These are phyloP conservation scores for Scotopteryx bipunctaria DNA, from an alignment of 2,888 invertebrate genomes.

Conservation along the genomic window DNA sequence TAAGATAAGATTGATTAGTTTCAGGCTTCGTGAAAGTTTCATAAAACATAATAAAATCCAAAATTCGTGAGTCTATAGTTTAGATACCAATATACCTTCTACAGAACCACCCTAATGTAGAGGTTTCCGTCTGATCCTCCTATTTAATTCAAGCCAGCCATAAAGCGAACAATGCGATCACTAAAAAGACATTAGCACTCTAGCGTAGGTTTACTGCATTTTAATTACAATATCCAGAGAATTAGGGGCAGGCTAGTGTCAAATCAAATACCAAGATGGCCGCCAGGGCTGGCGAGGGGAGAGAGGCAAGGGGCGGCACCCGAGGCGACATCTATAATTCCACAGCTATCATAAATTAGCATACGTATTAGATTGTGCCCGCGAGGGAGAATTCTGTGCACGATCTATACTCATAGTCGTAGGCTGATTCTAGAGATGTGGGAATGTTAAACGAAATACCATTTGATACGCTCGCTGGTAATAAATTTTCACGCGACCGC, in stretches of 20 bases:
- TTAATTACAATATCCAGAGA: slow-evolving; percentile 48
- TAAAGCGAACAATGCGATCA: slow-evolving; percentile 26
- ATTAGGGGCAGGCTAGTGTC: slow-evolving; percentile 28
- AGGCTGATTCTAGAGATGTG: slow-evolving; percentile 49
- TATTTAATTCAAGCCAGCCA: slow-evolving; percentile 21
- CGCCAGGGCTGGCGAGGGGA: slow-evolving; percentile 45
- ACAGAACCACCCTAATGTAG: neutral
- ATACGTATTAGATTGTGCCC: slow-evolving; percentile 77
- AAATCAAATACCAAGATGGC: slow-evolving; percentile 75
- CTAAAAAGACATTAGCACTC: slow-evolving; percentile 56
- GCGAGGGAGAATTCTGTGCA: slow-evolving; percentile 65
- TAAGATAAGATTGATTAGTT: no score
- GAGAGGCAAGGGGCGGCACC: slow-evolving; percentile 60
- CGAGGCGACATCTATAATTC: slow-evolving; percentile 79
- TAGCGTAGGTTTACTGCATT: slow-evolving; percentile 46
- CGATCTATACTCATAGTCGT: slow-evolving; percentile 49
- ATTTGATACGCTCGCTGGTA: neutral
- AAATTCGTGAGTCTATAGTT: no score
- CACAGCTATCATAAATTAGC: slow-evolving; percentile 78
- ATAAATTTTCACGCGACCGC: neutral
- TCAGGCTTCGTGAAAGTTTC: no score
- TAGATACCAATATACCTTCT: no score
- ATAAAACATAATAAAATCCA: no score
- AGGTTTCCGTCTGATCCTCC: neutral
- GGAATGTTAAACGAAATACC: slow-evolving; percentile 34